A percentile compares a stretch with the other conserved stretches of the same genome.
These are phyloP conservation scores for Gadus chalcogrammus DNA, from an alignment of 2,113 vertebrate species.

Conservation along the genomic window DNA sequence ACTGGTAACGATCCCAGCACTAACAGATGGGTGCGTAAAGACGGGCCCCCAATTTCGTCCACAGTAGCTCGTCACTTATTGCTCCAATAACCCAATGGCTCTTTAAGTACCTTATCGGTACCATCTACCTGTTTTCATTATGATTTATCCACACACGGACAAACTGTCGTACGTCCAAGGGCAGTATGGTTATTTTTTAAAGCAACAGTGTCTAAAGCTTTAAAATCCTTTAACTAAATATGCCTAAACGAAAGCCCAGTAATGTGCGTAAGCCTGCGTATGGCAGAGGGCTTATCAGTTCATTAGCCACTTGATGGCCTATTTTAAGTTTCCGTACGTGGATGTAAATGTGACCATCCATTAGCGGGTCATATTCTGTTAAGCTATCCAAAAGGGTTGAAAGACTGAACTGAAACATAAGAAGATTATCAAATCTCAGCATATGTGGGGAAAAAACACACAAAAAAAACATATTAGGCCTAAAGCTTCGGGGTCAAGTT, in stretches of 20 bases:
- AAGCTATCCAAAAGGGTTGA: constrained; percentile 57
- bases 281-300: constrained; percentile 64
- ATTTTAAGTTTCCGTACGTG: constrained; percentile 58
- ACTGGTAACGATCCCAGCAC: constrained; percentile 66
- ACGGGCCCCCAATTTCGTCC: not conserved
- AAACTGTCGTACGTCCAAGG: no score
- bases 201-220: not conserved
- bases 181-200: no score
- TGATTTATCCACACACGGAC: not conserved
- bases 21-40: constrained; percentile 34
- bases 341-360: constrained; percentile 9
- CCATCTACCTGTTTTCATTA: not conserved
- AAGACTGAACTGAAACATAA: constrained; percentile 57
- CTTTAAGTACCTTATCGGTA: no score
- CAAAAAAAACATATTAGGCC: constrained; percentile 54
- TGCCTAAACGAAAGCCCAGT: constrained; percentile 53
- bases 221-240: constrained; percentile 37
- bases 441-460: constrained; percentile 58
- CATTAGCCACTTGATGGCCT: constrained; percentile 67
- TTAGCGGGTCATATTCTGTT: constrained; percentile 55
- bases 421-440: constrained; percentile 69
- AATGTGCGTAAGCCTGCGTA: constrained; percentile 56
- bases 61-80: no score
- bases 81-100: no score
- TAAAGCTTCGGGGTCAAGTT: constrained; percentile 56